Percentiles rank a stretch among this genome's conserved stretches.
Evolutionary conservation across 2,797 vertebrate genomes (phyloP).

Genomic region (Syncerus caffer): DNA sequence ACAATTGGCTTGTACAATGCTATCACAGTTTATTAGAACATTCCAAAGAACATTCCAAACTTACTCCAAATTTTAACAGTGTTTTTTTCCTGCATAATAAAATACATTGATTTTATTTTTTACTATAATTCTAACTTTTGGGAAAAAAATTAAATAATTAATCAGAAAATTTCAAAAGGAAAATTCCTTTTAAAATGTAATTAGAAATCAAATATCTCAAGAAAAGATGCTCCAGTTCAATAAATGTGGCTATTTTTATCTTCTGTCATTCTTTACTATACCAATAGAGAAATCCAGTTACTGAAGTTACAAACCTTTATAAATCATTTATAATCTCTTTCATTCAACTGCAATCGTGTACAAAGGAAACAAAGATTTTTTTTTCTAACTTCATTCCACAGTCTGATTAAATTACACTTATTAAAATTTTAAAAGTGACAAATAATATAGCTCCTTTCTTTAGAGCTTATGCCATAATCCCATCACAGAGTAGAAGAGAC

Average conservation of each 20-base stretch:
- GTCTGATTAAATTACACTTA: conserved; percentile 58
- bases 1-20: neutral
- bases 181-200: neutral
- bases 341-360: conserved; percentile 29
- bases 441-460: conserved; percentile 11
- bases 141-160: neutral
- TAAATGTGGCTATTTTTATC: conserved; percentile 10
- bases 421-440: conserved; percentile 61
- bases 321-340: conserved; percentile 53
- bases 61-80: neutral
- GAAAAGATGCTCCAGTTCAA: neutral
- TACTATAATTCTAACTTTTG: neutral
- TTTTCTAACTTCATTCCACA: neutral
- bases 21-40: neutral
- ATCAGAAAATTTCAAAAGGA: neutral
- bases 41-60: neutral
- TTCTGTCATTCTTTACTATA: neutral
- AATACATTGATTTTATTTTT: neutral
- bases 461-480: neutral
- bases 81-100: neutral
- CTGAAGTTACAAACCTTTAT: conserved; percentile 18
- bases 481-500: neutral
- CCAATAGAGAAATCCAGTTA: neutral
- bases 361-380: conserved; percentile 33
- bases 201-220: neutral